Conservation (phyloP, 1,140 invertebrate genomes). For the Pararge aegeria region DNA sequence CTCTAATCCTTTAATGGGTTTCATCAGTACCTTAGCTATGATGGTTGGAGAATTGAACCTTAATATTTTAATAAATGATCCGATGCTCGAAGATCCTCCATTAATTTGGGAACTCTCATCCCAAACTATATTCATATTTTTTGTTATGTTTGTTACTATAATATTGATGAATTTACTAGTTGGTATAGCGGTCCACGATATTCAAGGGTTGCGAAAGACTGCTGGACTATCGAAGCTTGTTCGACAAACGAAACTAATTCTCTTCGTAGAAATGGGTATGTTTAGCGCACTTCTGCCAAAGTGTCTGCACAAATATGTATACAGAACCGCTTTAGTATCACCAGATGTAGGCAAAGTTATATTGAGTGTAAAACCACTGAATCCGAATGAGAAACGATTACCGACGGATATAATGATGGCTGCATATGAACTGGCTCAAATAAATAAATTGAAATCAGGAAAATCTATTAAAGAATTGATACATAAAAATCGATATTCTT, state of each 20-base stretch:
- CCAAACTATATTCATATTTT: conserved; percentile 82
- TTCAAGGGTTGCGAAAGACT: conserved; percentile 84
- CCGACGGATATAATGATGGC: conserved; percentile 83
- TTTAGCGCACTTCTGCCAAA: conserved; percentile 81
- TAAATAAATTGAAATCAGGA: conserved; percentile 66
- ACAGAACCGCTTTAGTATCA: conserved; percentile 77
- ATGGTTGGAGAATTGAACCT: conserved; percentile 86
- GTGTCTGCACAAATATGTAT: conserved; percentile 75
- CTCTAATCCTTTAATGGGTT: conserved; percentile 80
- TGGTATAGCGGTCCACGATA: conserved; percentile 85
- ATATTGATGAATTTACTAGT: conserved; percentile 86
- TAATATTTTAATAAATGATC: conserved; percentile 81
- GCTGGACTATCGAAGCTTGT: conserved; percentile 85
- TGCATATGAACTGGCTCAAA: conserved; percentile 82
- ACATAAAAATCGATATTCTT: conserved; percentile 60
- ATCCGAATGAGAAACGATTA: conserved; percentile 83
- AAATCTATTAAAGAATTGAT: conserved; percentile 63
- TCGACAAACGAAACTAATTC: conserved; percentile 84
- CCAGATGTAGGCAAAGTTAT: conserved; percentile 81
- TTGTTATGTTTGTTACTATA: conserved; percentile 85
- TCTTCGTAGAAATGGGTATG: conserved; percentile 84
- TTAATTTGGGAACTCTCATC: conserved; percentile 80
- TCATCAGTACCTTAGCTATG: conserved; percentile 84
- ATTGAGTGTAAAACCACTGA: conserved; percentile 83
- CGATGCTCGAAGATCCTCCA: conserved; percentile 61